These are phyloP conservation scores for Leucania comma DNA, from an alignment of 2,888 invertebrate species.

Conservation along the genomic window DNA sequence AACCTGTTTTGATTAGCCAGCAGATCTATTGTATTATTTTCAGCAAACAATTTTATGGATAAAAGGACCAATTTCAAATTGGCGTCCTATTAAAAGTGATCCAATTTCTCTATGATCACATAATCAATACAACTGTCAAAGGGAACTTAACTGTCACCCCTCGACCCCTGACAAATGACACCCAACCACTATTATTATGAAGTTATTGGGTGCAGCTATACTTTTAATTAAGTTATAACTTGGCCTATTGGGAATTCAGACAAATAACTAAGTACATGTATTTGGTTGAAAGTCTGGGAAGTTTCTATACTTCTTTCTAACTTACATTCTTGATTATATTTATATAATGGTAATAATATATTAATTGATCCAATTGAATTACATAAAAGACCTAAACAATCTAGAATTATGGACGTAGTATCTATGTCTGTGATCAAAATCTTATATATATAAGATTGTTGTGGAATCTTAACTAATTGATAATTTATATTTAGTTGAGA, in stretches of 20 bases:
- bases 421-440: too few species aligned
- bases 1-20: too few species aligned
- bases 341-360: too few species aligned
- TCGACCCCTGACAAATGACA: slow-evolving; percentile 66
- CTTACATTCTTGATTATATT: background rate
- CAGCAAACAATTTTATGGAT: too few species aligned
- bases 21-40: too few species aligned
- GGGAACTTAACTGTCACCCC: slow-evolving; percentile 70
- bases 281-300: background rate
- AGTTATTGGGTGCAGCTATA: slow-evolving; percentile 61
- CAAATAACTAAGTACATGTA: background rate
- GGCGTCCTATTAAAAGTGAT: slow-evolving; percentile 32
- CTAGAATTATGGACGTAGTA: too few species aligned
- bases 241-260: slow-evolving; percentile 45
- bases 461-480: too few species aligned
- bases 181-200: slow-evolving; percentile 56
- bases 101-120: slow-evolving; percentile 54
- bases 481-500: too few species aligned
- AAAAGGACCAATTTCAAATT: slow-evolving; percentile 11
- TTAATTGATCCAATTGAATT: too few species aligned
- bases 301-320: background rate
- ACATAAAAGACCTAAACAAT: too few species aligned
- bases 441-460: too few species aligned
- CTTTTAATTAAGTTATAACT: slow-evolving; percentile 54
- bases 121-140: slow-evolving; percentile 75